phyloP scores from a whole-genome alignment of 2,888 invertebrate species.

The Papilio protenor region DNA sequence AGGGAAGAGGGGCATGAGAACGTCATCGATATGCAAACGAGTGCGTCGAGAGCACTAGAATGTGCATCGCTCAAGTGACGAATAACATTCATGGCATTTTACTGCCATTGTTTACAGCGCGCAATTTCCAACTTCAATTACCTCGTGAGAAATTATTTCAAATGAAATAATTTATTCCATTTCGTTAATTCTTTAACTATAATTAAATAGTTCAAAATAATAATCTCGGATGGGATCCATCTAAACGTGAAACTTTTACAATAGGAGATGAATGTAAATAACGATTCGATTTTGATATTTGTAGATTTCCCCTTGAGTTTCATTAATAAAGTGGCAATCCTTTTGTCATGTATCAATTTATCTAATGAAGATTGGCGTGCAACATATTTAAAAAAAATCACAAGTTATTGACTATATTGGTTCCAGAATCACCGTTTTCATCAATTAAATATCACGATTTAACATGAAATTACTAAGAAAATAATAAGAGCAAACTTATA shows the following conservation, averaged over 20 bases:
- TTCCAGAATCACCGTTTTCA: neutral
- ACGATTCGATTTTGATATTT: neutral
- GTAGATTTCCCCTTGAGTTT: constrained; percentile 49
- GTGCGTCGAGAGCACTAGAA: constrained; percentile 67
- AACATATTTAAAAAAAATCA: constrained; percentile 41
- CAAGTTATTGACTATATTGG: neutral
- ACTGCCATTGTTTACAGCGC: constrained; percentile 68
- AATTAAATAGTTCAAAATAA: neutral
- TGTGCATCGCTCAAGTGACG: constrained; percentile 55
- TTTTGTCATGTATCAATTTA: constrained; percentile 73
- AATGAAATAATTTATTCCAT: constrained; percentile 27
- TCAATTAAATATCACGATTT: neutral
- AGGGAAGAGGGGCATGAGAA: constrained; percentile 40
- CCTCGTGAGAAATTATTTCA: constrained; percentile 62
- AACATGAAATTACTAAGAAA: neutral
- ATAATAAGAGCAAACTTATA: no score
- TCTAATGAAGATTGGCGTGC: constrained; percentile 74
- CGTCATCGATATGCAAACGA: constrained; percentile 81
- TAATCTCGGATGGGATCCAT: neutral
- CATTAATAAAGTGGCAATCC: constrained; percentile 58
- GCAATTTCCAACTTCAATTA: constrained; percentile 51
- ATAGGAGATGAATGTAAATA: neutral
- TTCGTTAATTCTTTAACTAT: neutral
- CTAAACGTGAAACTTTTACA: neutral
- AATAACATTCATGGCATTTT: constrained; percentile 69